Base-by-base conservation (phyloP, 2,113 vertebrate genomes). In the Andinoacara biseriatus region DNA sequence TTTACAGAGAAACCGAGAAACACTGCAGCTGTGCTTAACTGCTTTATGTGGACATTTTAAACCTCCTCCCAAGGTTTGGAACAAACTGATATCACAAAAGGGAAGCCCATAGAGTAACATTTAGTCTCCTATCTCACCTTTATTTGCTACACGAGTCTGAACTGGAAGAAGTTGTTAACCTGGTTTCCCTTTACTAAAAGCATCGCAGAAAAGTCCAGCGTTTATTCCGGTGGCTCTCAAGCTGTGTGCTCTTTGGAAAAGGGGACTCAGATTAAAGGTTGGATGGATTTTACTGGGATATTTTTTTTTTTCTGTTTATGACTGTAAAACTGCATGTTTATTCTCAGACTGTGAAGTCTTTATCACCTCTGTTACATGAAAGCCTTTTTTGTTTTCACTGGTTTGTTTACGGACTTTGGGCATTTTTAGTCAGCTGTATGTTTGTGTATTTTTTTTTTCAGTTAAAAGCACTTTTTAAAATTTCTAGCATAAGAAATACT, bases 1-100 rank as follows among this genome's bases (percentile, higher is more conserved):
- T 86, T 82, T 26, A 84, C 81, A 80, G 14, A 74, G 80, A 87
- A 89, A 91, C 78, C 15, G 54, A 87, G 40, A 62, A 74, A 77
- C 22, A 3, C 18, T 58, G 56, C 56, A 78, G 65, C 24, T 54
- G 67, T 52, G 67, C 15, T 52, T 60, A 22, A 54, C 60, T 61
- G 22, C 58, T 52, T 40, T 31, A 59, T 57, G 33, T 17, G 11
- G 74, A 87, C 60, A 15, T 8, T 67, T 8, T 54, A 65, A 63
- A 74, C 58, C 49, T 81, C 74, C 15, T 26, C 57, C 4, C 7
- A 67, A 33, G 15, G 7, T 49, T 9, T 61, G 24, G 61, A 65
- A 15, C 52, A 18, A 54, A 22, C 8, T 29, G 29, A 18, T 10
- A 9, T 18, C 5, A 52, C 3, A 10, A 1, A n/a, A 63, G 78